These are phyloP conservation scores for Vultur gryphus DNA, from an alignment of 2,797 vertebrate genomes.

Conservation along the genomic window DNA sequence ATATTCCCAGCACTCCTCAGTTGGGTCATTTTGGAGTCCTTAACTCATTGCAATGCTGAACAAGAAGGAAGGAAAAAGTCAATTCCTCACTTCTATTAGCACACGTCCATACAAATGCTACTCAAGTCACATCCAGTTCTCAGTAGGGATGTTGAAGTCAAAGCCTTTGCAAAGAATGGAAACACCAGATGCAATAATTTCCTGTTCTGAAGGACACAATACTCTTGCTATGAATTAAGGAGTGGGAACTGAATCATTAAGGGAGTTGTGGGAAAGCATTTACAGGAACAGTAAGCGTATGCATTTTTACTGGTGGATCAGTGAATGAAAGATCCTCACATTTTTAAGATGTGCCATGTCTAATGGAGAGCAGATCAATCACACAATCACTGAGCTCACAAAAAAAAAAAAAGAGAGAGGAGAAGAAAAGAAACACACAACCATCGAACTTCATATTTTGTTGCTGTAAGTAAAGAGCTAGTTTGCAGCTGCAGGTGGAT, in stretches of 20 bases:
- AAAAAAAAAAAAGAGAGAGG: too few relatives aligned
- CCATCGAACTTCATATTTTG: neutral
- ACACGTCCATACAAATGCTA: neutral
- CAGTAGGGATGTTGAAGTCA: neutral
- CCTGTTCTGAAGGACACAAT: neutral
- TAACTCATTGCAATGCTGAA: neutral
- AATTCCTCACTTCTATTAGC: neutral
- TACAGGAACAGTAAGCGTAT: neutral
- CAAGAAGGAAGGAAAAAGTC: neutral
- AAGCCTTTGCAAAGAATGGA: neutral
- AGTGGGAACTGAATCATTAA: neutral
- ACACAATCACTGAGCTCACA: neutral
- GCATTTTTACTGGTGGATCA: neutral
- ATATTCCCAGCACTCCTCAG: neutral
- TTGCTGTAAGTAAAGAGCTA: neutral
- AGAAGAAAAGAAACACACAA: neutral
- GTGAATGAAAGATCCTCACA: neutral
- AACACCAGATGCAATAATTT: neutral
- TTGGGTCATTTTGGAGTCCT: neutral
- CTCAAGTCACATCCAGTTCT: neutral
- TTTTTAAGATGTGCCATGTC: neutral
- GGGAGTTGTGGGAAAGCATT: neutral
- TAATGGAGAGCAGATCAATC: neutral
- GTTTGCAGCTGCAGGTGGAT: neutral
- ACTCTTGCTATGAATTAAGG: neutral